phyloP scores from a whole-genome alignment of 2,113 vertebrate genomes.

The Gracilinanus agilis region DNA sequence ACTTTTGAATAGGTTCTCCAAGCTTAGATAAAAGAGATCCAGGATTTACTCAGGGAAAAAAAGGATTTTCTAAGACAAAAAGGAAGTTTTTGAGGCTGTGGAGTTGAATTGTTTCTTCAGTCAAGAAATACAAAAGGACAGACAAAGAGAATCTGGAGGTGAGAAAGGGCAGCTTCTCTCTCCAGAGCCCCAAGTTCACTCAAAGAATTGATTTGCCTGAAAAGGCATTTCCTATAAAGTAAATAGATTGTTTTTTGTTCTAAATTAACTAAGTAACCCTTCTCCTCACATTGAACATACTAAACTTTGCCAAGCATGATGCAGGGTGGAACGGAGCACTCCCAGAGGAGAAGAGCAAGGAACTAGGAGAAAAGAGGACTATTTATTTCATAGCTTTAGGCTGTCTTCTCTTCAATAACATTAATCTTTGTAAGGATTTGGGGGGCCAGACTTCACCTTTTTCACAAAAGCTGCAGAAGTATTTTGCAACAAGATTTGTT shows the following conservation, averaged over 20 bases:
- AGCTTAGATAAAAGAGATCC: not conserved
- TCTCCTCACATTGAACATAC: not conserved
- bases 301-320: not conserved
- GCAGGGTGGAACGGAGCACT: not conserved
- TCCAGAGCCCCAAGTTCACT: not conserved
- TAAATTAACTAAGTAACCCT: not conserved
- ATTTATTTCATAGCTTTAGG: not conserved
- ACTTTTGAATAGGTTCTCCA: not conserved
- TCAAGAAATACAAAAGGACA: constrained; percentile 2
- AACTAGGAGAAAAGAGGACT: not conserved
- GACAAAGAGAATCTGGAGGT: constrained; percentile 10
- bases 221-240: not conserved
- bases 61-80: constrained; percentile 2
- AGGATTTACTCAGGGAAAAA: not conserved
- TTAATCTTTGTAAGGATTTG: not conserved
- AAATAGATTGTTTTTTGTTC: constrained; percentile 9
- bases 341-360: not conserved
- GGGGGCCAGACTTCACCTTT: not conserved
- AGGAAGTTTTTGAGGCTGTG: not conserved
- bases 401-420: not conserved
- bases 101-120: not conserved
- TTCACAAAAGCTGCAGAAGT: not conserved
- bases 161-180: not conserved
- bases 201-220: not conserved
- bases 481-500: not conserved